Conservation (phyloP, 2,888 invertebrate species). For the Caenorhabditis virilis region DNA sequence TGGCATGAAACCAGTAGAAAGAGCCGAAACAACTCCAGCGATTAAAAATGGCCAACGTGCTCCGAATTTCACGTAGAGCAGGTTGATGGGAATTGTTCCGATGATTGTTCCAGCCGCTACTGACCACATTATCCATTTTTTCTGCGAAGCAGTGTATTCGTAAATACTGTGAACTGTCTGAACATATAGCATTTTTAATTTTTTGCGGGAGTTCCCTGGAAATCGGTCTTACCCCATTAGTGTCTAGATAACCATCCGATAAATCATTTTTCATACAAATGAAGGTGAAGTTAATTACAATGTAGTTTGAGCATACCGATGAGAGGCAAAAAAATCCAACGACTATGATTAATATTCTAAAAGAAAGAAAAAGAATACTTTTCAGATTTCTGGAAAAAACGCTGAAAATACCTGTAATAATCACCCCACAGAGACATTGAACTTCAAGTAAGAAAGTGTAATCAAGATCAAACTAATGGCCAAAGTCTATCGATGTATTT, state of each 20-base stretch:
- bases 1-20: constrained; percentile 45
- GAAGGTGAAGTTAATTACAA: constrained; percentile 57
- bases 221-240: constrained; percentile 37
- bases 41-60: constrained; percentile 56
- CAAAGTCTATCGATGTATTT: too few species aligned
- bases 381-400: too few species aligned
- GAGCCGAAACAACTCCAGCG: constrained; percentile 44
- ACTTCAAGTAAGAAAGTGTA: too few species aligned
- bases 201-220: too few species aligned
- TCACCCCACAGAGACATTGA: too few species aligned
- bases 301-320: constrained; percentile 48
- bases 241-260: constrained; percentile 26
- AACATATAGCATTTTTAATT: too few species aligned
- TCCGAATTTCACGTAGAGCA: constrained; percentile 53
- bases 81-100: constrained; percentile 59
- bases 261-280: constrained; percentile 56
- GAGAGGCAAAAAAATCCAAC: constrained; percentile 47
- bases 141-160: constrained; percentile 51
- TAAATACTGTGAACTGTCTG: constrained; percentile 49
- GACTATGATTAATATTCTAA: constrained; percentile 41
- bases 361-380: too few species aligned
- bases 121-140: constrained; percentile 55
- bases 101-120: constrained; percentile 58
- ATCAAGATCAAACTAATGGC: too few species aligned
- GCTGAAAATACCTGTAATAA: too few species aligned